Conservation (phyloP, 1,140 invertebrate species). For the Pinna nobilis region DNA sequence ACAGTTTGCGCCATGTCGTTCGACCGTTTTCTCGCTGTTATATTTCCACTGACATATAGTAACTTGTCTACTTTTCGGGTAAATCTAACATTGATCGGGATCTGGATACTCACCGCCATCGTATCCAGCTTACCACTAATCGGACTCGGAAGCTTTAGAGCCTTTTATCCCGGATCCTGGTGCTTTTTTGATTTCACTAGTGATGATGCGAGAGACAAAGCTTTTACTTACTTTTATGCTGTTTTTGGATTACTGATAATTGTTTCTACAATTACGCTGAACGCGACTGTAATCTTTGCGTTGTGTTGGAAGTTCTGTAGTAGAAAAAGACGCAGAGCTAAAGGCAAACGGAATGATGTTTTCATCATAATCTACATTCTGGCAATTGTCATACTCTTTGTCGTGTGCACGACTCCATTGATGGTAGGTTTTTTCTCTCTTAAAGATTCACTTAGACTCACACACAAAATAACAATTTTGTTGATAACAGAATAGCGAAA, state of each 20-base stretch:
- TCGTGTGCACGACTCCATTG: constrained; percentile 1
- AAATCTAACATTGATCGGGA: constrained; percentile 46
- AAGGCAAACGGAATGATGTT: constrained; percentile 1
- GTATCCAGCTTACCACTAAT: constrained; percentile 69
- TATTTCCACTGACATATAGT: constrained; percentile 71
- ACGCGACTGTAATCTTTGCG: neutral
- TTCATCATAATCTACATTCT: constrained; percentile 5
- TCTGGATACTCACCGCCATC: constrained; percentile 63
- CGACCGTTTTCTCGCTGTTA: constrained; percentile 72
- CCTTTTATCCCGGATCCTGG: constrained; percentile 73
- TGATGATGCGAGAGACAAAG: constrained; percentile 33
- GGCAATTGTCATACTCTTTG: neutral
- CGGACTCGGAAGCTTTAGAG: constrained; percentile 62
- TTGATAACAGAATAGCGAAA: too few relatives aligned
- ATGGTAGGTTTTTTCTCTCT: constrained; percentile 22
- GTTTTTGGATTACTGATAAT: constrained; percentile 52
- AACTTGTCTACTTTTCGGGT: constrained; percentile 52
- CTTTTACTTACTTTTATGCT: constrained; percentile 65
- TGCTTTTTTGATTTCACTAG: constrained; percentile 72
- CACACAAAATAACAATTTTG: too few relatives aligned
- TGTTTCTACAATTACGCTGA: neutral
- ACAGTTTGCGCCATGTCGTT: constrained; percentile 73
- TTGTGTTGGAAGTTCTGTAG: neutral
- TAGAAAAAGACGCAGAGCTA: neutral
- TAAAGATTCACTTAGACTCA: too few relatives aligned